These are phyloP conservation scores for Drosophila austrosaltans DNA, from an alignment of 2,888 invertebrate species.

Conservation along the genomic window DNA sequence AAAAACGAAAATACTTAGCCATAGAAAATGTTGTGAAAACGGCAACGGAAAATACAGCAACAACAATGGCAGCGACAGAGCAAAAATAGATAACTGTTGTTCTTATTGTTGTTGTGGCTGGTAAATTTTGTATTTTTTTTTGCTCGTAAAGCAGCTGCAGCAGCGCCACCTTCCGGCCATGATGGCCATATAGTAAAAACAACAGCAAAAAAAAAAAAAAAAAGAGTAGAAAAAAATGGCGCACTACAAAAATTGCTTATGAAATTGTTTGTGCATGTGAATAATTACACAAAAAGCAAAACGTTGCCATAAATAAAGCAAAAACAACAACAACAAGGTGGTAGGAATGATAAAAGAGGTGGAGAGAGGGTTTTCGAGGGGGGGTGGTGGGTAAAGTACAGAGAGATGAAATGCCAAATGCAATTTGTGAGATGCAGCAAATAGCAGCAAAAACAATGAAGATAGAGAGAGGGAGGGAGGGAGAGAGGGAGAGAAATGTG, in stretches of 20 bases:
- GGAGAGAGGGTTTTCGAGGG: background rate
- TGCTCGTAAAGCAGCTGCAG: slow-evolving; percentile 73
- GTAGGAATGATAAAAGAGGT: background rate
- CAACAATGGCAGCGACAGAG: slow-evolving; percentile 39
- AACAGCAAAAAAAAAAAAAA: slow-evolving; percentile 19
- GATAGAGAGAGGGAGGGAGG: background rate
- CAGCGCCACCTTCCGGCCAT: slow-evolving; percentile 73
- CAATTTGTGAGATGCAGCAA: slow-evolving; percentile 13
- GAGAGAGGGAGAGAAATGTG: slow-evolving; percentile 15
- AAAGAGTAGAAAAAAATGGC: slow-evolving; percentile 23
- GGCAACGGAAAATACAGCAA: slow-evolving; percentile 59
- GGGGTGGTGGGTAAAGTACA: background rate
- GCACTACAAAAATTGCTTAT: slow-evolving; percentile 34
- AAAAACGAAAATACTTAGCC: slow-evolving; percentile 53
- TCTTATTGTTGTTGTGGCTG: slow-evolving; percentile 35
- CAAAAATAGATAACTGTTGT: slow-evolving; percentile 57
- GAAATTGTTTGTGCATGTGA: slow-evolving; percentile 66
- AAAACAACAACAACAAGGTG: slow-evolving; percentile 28
- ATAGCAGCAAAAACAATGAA: background rate
- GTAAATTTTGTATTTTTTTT: slow-evolving; percentile 17
- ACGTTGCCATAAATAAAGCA: slow-evolving; percentile 40
- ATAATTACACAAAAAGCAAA: slow-evolving; percentile 69
- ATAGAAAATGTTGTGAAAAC: slow-evolving; percentile 66
- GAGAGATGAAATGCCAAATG: slow-evolving; percentile 44
- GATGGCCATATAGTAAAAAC: slow-evolving; percentile 27